These are phyloP conservation scores for Tetramorium alpestre DNA, from an alignment of 1,140 invertebrate species.

Conservation along the genomic window DNA sequence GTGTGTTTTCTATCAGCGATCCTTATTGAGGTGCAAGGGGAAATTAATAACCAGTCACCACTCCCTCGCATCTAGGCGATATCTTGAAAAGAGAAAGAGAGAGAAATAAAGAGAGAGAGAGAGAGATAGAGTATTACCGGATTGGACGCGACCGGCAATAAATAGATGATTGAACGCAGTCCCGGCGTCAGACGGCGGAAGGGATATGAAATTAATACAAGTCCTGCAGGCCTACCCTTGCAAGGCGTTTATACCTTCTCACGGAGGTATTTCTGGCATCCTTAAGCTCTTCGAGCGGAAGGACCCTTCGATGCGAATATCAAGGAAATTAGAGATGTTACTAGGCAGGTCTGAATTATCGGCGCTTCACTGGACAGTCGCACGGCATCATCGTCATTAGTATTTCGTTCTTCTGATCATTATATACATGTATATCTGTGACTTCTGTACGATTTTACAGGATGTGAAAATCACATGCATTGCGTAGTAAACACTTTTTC, in stretches of 20 bases:
- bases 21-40: slow-evolving; percentile 72
- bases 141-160: slow-evolving; percentile 79
- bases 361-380: slow-evolving; percentile 66
- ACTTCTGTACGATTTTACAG: neutral
- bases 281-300: slow-evolving; percentile 83
- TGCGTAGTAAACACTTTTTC: neutral
- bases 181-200: slow-evolving; percentile 72
- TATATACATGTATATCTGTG: neutral
- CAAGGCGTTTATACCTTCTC: slow-evolving; percentile 72
- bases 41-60: slow-evolving; percentile 77
- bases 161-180: slow-evolving; percentile 80
- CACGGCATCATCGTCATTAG: slow-evolving; percentile 49
- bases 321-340: slow-evolving; percentile 83
- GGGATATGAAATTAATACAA: slow-evolving; percentile 84
- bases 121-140: slow-evolving; percentile 58
- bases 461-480: neutral
- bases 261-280: slow-evolving; percentile 82
- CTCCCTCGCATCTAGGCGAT: slow-evolving; percentile 80
- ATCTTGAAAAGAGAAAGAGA: slow-evolving; percentile 67
- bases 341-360: slow-evolving; percentile 77
- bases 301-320: slow-evolving; percentile 83
- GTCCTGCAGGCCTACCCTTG: slow-evolving; percentile 69
- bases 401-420: slow-evolving; percentile 57
- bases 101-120: neutral
- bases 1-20: slow-evolving; percentile 74